Percentiles rank a stretch among this genome's conserved stretches.
Conservation (phyloP, 1,140 invertebrate genomes). For the Lamellibrachia luymesi region DNA sequence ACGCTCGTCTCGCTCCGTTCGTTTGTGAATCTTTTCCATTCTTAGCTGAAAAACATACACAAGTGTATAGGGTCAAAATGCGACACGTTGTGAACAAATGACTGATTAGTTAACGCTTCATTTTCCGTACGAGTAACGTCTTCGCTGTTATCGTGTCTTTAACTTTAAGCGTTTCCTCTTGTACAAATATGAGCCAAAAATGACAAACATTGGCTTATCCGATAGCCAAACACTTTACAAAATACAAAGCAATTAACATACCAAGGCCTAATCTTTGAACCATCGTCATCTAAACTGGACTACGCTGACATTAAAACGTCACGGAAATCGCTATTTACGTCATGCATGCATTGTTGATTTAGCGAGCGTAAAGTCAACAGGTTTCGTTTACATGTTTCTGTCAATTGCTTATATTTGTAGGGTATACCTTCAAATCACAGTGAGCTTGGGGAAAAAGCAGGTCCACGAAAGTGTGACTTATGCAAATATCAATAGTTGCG, state of each 20-base stretch:
- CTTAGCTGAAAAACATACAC: neutral
- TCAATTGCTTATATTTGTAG: too few species aligned
- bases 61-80: neutral
- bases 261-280: neutral
- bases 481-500: too few species aligned
- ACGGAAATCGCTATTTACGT: neutral
- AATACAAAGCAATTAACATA: neutral
- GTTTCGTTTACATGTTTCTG: too few species aligned
- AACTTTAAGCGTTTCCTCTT: too few species aligned
- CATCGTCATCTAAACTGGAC: too few species aligned
- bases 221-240: neutral
- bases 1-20: neutral
- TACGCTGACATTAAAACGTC: too few species aligned
- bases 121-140: neutral
- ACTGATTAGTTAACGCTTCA: neutral
- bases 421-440: too few species aligned
- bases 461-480: too few species aligned
- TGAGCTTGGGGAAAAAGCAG: too few species aligned
- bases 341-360: neutral
- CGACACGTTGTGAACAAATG: neutral
- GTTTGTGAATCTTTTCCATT: neutral
- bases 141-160: too few species aligned
- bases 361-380: too few species aligned
- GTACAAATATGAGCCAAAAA: too few species aligned
- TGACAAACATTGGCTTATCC: neutral